Percentiles rank a stretch among this genome's conserved stretches.
These are phyloP conservation scores for Drosophila pectinifera DNA, from an alignment of 1,140 invertebrate species.

Conservation along the genomic window DNA sequence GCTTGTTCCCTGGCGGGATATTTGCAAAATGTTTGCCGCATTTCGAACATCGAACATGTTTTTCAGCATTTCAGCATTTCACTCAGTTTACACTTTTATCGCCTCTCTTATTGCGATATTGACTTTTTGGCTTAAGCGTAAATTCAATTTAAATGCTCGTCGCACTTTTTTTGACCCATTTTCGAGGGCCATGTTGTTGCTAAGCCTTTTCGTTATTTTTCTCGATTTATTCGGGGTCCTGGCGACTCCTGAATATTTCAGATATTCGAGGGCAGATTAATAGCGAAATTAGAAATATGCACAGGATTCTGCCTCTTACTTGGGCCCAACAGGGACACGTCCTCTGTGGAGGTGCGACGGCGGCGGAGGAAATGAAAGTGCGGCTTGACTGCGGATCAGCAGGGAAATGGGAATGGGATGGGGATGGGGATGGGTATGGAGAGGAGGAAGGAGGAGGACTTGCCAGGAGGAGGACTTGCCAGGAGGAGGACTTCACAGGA, in stretches of 20 bases:
- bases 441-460: too few relatives aligned
- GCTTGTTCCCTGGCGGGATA: conserved; percentile 16
- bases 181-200: background rate
- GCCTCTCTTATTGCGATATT: conserved; percentile 23
- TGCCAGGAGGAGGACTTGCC: too few relatives aligned
- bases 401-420: background rate
- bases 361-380: conserved; percentile 26
- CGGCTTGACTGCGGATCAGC: background rate
- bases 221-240: background rate
- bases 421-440: background rate
- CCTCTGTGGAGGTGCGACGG: conserved; percentile 3
- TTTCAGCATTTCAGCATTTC: conserved; percentile 30
- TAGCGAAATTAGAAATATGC: conserved; percentile 17
- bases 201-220: conserved; percentile 20
- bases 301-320: background rate
- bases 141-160: conserved; percentile 63
- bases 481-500: too few relatives aligned
- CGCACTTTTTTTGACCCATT: conserved; percentile 2
- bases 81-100: background rate
- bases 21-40: conserved; percentile 44
- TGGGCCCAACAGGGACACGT: conserved; percentile 36
- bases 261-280: conserved; percentile 6
- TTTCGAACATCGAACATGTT: conserved; percentile 43
- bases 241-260: conserved; percentile 3
- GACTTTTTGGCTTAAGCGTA: conserved; percentile 59